A percentile compares a stretch with the other conserved stretches of the same genome.
Conservation (phyloP, 2,888 invertebrate species). For the Enoplolaimus lenunculus region DNA sequence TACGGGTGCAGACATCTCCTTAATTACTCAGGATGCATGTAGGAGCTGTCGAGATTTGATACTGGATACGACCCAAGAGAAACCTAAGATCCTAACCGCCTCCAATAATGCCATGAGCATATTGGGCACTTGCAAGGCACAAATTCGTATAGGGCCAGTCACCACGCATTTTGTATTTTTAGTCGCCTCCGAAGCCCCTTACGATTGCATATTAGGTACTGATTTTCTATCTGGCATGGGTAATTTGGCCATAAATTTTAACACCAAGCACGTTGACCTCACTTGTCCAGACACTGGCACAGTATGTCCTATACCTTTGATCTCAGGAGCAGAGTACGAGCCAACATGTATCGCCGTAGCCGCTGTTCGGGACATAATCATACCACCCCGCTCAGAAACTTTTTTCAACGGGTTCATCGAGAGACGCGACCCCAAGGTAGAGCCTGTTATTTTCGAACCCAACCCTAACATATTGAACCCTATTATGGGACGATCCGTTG, state of each 20-base stretch:
- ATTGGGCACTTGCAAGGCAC: neutral
- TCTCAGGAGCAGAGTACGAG: no score
- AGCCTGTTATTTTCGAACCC: neutral
- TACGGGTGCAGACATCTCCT: neutral
- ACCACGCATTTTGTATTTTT: neutral
- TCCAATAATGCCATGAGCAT: neutral
- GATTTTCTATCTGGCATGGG: neutral
- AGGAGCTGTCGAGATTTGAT: no score
- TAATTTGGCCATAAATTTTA: neutral
- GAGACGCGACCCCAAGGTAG: neutral
- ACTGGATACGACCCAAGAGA: neutral
- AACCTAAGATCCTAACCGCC: neutral
- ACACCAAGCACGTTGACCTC: neutral
- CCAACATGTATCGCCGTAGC: neutral
- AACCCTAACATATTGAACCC: neutral
- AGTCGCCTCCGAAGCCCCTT: neutral
- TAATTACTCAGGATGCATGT: no score
- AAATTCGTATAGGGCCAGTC: neutral
- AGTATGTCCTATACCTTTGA: neutral
- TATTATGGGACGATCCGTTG: neutral
- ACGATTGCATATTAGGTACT: neutral
- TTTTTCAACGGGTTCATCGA: neutral
- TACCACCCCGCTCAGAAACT: neutral
- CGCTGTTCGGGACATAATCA: neutral
- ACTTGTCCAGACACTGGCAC: neutral